phyloP scores from a whole-genome alignment of 2,888 invertebrate species.

The Eupithecia vulgata region DNA sequence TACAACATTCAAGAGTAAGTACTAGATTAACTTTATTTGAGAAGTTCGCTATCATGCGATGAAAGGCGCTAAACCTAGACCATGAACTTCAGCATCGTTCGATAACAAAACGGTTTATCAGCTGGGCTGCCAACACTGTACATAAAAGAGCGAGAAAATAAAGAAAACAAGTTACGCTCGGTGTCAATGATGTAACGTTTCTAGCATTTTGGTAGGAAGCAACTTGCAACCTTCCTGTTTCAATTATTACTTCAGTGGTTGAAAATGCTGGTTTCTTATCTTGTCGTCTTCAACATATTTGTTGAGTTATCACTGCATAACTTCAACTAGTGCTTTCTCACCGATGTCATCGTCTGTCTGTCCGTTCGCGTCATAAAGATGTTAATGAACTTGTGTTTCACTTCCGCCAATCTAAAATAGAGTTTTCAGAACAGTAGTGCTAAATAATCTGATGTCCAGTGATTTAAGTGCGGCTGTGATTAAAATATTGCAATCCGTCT shows the following conservation, averaged over 20 bases:
- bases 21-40: background rate
- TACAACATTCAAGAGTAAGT: background rate
- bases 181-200: too few relatives aligned
- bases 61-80: background rate
- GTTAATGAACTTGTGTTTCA: conserved; percentile 35
- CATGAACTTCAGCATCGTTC: background rate
- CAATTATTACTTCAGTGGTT: background rate
- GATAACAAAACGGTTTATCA: background rate
- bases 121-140: background rate
- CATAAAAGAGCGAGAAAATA: background rate
- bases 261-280: background rate
- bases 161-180: background rate
- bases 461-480: conserved; percentile 34
- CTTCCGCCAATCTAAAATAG: conserved; percentile 33
- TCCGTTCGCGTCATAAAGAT: conserved; percentile 19
- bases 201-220: background rate
- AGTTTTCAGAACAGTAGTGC: conserved; percentile 31
- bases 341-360: conserved; percentile 1
- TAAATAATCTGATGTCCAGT: conserved; percentile 32
- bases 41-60: background rate
- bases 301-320: background rate
- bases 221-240: background rate
- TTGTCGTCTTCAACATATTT: background rate
- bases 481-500: conserved; percentile 33
- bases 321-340: conserved; percentile 3